Evolutionary conservation across 2,113 vertebrate genomes (phyloP), one percentile per base, ranked within the genome.

Genomic region (Rattus norvegicus): DNA sequence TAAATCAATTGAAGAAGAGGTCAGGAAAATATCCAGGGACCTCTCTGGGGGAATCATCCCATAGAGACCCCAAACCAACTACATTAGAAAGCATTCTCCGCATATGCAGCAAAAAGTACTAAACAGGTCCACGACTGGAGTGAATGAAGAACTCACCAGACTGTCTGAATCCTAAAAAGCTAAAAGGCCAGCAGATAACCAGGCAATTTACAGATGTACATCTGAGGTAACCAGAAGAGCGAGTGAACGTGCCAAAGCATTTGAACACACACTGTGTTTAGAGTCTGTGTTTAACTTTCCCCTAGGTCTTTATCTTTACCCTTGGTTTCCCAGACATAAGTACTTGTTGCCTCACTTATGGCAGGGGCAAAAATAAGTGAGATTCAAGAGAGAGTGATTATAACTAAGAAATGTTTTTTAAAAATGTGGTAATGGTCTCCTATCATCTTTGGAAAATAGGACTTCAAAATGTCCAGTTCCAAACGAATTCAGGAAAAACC

Each of bases 401-500:
- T 87, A 95, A 92, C 7, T 73, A 52, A 93, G 7, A 89, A 92
- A 73, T 73, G 56, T 65, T 95, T 96, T 87, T 92, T 52, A 54
- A 70, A 77, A 92, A 94, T 8, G 65, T 67, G 26, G n/a, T 77
- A 93, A 84, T 87, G 17, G 43, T 94, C 86, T 92, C 24, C 84
- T 96, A 91, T 97, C 47, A 63, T 61, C 54, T 76, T 83, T 67
- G 81, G n/a, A 72, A 94, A 94, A 80, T 54, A 79, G 30, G n/a
- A 95, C 75, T 77, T 81, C 92, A 76, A 95, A 89, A 56, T 92
- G 83, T 75, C 69, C 3, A 70, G 80, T 95, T 96, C 83, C 79
- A 87, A 75, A 39, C 6, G 33, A 47, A 69, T 96, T 94, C 72
- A 92, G 79, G 33, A 85, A 47, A 85, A 65, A 49, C 12, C 92